Conservation (phyloP, 2,888 invertebrate species). For the Leptothorax acervorum region DNA sequence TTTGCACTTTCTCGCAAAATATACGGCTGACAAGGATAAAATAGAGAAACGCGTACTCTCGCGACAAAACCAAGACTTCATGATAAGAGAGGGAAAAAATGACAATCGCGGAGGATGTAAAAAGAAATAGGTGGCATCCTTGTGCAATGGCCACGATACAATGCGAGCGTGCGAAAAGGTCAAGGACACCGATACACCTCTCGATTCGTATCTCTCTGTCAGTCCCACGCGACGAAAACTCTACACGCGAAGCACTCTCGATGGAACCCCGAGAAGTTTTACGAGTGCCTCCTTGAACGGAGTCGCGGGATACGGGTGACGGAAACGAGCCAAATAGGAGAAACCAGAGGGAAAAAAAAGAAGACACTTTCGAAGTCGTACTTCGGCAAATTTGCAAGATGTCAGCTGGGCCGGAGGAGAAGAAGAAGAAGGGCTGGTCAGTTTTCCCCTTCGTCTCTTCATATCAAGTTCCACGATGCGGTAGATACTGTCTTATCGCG, state of each 20-base stretch:
- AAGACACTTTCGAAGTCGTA: conserved; percentile 56
- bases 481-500: conserved; percentile 78
- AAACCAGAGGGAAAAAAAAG: conserved; percentile 18
- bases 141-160: not conserved
- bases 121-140: conserved; percentile 34
- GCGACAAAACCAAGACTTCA: conserved; percentile 8
- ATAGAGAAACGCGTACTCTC: not conserved
- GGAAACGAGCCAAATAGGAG: conserved; percentile 55
- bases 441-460: conserved; percentile 47
- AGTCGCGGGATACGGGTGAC: conserved; percentile 55
- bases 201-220: conserved; percentile 47
- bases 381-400: conserved; percentile 74
- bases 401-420: conserved; percentile 34
- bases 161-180: conserved; percentile 57
- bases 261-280: conserved; percentile 68
- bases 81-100: conserved; percentile 1
- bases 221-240: conserved; percentile 32
- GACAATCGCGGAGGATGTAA: conserved; percentile 35
- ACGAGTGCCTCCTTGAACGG: conserved; percentile 65
- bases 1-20: not conserved
- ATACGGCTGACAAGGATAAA: not conserved
- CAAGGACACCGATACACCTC: conserved; percentile 71
- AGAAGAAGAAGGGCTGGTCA: too few relatives aligned
- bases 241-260: conserved; percentile 54
- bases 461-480: conserved; percentile 80